Evolutionary conservation across 2,888 invertebrate species (phyloP), one percentile per base, ranked within the genome.

Genomic region (Ptychoptera albimana): DNA sequence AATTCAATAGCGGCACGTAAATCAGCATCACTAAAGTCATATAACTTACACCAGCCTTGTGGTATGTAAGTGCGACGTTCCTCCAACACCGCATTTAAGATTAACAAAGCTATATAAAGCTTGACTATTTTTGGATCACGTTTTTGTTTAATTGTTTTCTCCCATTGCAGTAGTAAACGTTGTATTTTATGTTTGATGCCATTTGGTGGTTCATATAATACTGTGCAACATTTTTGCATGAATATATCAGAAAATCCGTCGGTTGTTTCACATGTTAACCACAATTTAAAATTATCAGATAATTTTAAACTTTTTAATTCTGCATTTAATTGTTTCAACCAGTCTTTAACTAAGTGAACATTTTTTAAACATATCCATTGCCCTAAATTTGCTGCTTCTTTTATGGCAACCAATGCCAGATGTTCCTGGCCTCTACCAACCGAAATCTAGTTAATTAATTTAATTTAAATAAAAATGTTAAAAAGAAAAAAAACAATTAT

Each of bases 1-100:
- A 73, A 69, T 49, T 79, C 77, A 35, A 78, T 69, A 1, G 82
- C 83, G 5, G 85, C 82, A 42, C 77, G 71, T 1, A 89, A 67
- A 61, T 92, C 92, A 0, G 82, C 73, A 53, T 82, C 79, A 43
- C 80, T 82, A 64, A 92, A 92, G 57, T 92, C 89, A 63, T 93
- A 92, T 58, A 77, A 77, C 58, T 82, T 85, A 1, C 82, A 82
- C 91, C 91, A 92, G 1, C 89, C 85, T 71, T 89, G 87, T 1
- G 93, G 93, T 53, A 93, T 85, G 61, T 82, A 97, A 43, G 82
- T 85, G 46, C 96, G 72, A 36, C 98, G 72, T 64, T 98, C 97
- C 60, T 86, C 85, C 43, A 92, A 71, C 11, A 94, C 71, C 1
- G 96, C 91, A 61, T 96, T 93, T 45, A 88, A 71, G 73, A 86